phyloP scores from a whole-genome alignment of 2,888 invertebrate genomes.

The Metacarcinus magister region DNA sequence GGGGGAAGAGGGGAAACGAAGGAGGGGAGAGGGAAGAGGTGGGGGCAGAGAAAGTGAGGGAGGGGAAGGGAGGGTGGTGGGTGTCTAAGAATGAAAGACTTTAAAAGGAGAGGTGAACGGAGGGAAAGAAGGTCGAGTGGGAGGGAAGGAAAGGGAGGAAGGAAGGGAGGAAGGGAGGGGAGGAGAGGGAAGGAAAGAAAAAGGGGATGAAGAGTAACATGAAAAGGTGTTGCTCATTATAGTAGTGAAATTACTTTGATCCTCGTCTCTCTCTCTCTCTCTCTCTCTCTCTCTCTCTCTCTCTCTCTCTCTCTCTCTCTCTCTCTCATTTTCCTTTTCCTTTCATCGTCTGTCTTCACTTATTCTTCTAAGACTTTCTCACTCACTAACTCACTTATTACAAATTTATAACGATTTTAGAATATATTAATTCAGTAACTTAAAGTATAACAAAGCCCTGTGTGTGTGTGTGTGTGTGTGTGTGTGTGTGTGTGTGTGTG shows the following conservation, averaged over 20 bases:
- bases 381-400: neutral
- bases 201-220: neutral
- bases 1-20: neutral
- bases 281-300: constrained; percentile 55
- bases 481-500: constrained; percentile 31
- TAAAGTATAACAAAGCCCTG: neutral
- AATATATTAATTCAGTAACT: neutral
- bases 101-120: neutral
- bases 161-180: neutral
- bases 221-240: constrained; percentile 20
- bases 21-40: neutral
- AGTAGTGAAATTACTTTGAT: constrained; percentile 28
- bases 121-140: neutral
- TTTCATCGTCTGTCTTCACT: neutral
- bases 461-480: constrained; percentile 32
- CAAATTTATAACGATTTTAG: neutral
- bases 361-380: neutral
- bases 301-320: constrained; percentile 33
- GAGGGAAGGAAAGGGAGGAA: neutral
- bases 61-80: neutral
- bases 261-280: neutral
- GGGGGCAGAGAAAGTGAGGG: neutral
- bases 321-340: neutral
- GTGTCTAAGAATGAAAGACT: no score
- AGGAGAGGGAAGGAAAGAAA: neutral